Conservation (phyloP, 2,113 vertebrate genomes). For the Gasterosteus nipponicus region DNA sequence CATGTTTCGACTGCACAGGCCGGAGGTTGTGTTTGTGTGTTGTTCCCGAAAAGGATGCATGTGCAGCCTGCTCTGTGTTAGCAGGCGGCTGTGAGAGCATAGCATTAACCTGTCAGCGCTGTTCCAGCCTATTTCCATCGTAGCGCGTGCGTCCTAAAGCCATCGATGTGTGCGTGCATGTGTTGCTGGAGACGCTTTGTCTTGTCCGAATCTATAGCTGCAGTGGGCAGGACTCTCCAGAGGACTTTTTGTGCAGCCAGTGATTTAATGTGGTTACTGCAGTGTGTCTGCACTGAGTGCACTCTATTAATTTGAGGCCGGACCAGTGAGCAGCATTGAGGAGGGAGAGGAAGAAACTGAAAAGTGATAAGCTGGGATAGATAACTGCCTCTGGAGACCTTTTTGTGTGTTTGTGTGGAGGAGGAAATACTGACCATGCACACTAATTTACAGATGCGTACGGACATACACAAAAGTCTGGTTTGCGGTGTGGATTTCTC, state of each 20-base stretch:
- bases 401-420: conserved; percentile 46
- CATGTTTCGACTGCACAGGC: neutral
- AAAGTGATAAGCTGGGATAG: conserved; percentile 65
- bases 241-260: conserved; percentile 42
- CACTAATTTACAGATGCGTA: neutral
- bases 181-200: conserved; percentile 18
- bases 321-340: conserved; percentile 49
- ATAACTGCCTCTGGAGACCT: conserved; percentile 57
- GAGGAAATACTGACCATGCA: conserved; percentile 34
- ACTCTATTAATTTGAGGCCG: conserved; percentile 79
- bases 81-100: conserved; percentile 60
- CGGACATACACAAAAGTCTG: neutral
- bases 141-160: conserved; percentile 5
- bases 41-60: conserved; percentile 37
- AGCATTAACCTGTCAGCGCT: conserved; percentile 69
- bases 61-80: conserved; percentile 31
- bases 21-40: conserved; percentile 24
- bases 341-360: conserved; percentile 56
- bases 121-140: conserved; percentile 54
- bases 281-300: conserved; percentile 62
- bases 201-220: conserved; percentile 19
- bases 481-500: conserved; percentile 4
- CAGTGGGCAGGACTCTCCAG: conserved; percentile 50
- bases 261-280: conserved; percentile 68
- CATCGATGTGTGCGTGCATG: conserved; percentile 1